Base-by-base conservation (phyloP, 2,888 invertebrate species). In the Dynastes tityus region DNA sequence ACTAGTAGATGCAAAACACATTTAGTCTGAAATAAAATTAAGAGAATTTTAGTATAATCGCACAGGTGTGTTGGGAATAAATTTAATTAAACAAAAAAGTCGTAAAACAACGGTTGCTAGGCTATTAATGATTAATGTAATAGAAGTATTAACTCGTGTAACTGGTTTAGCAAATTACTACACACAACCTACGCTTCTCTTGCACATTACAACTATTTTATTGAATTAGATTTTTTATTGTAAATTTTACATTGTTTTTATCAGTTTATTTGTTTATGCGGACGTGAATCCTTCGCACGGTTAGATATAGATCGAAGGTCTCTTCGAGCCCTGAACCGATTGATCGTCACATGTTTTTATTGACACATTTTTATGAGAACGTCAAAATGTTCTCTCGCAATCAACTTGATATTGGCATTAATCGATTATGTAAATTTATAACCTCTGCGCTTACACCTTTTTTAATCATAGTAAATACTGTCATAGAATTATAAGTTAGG, bases 321-420 rank as follows among this genome's bases (percentile, higher is more conserved):
- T 63, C 63, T 9, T 13, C 63, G 29, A 27, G 63, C 27, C 29
- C 63, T 63, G 63, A 45, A 45, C 45, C 45, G 29, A 63, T 32
- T 63, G 32, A 63, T 63, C 32, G n/a, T 61, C 63, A 63, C 29
- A 13, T 29, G 63, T 32, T 63, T 63, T 63, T 63, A 63, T 63
- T 63, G 63, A 63, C 29, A 63, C 63, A 63, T 32, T 63, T 61
- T 32, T 29, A 9, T 45, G 45, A 45, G 29, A 63, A 29, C 63
- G 63, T 63, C 13, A 13, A 32, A 6, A 6, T 58, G n/a, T 58
- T n/a, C 13, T 63, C 27, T 63, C 32, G 32, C 63, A 63, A 63
- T 32, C 63, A 6, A 63, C 13, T 32, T 29, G 27, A 63, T 45
- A 45, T 45, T 45, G 45, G 13, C 29, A 63, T 32, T 63, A 63